These are phyloP conservation scores for Drosophila serrata DNA, from an alignment of 1,140 invertebrate species.

Conservation along the genomic window DNA sequence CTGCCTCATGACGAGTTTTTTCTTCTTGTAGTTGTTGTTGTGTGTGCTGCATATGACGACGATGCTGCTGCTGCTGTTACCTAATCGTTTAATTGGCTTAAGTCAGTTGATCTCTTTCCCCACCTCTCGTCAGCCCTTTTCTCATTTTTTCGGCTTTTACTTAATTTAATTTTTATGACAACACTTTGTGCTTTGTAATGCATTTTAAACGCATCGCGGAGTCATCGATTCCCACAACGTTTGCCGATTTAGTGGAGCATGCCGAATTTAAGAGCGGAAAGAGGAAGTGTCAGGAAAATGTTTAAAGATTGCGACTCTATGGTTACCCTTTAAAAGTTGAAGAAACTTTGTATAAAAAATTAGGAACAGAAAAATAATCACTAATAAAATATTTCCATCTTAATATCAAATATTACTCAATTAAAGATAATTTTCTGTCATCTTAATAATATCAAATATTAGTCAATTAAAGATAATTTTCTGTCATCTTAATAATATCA, in stretches of 20 bases:
- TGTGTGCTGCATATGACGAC: slow-evolving; percentile 37
- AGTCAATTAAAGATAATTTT: no score
- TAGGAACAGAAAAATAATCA: neutral
- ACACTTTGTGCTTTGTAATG: slow-evolving; percentile 74
- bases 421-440: no score
- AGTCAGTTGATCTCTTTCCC: slow-evolving; percentile 57
- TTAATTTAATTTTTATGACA: slow-evolving; percentile 79
- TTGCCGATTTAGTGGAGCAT: slow-evolving; percentile 69
- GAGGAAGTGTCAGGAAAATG: slow-evolving; percentile 23
- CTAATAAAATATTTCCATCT: neutral
- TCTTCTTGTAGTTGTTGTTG: neutral
- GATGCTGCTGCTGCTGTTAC: slow-evolving; percentile 63
- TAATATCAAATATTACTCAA: neutral
- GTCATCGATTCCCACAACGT: slow-evolving; percentile 59
- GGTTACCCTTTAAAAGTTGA: slow-evolving; percentile 2
- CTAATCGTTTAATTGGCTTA: slow-evolving; percentile 84
- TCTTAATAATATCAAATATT: no score
- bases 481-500: no score
- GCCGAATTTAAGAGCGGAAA: slow-evolving; percentile 12
- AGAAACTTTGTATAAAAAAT: no score
- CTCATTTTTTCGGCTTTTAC: slow-evolving; percentile 50
- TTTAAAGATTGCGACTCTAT: neutral
- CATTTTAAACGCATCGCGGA: slow-evolving; percentile 69
- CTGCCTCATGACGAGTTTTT: slow-evolving; percentile 46
- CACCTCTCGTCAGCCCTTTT: slow-evolving; percentile 7